Evolutionary conservation across 1,140 invertebrate species (phyloP), one percentile per base, ranked within the genome.

Genomic region (Musca vetustissima): DNA sequence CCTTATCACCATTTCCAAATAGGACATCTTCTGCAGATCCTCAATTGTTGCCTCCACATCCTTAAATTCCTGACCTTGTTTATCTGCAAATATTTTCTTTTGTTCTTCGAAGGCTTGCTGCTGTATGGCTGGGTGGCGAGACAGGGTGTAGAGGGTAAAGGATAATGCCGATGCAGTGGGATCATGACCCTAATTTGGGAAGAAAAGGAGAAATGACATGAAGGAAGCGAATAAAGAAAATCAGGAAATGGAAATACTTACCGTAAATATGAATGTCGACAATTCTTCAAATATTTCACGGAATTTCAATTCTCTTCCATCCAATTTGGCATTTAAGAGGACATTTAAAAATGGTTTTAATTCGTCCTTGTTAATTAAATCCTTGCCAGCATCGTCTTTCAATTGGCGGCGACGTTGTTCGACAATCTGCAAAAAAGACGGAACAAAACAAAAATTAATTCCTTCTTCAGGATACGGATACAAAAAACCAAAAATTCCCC

Each of bases 251-350:
- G 36, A 32, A 32, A 32, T 22, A 24, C 53, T 21, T 78, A 93
- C 92, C 81, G 89, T 86, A 80, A 89, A 90, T 87, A 91, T 91
- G 71, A 91, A 91, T 19, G 90, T 91, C 69, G 91, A 88, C 3
- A 89, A 84, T 79, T 90, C 90, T 74, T 91, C 89, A 66, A 87
- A 80, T 50, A 92, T 89, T 73, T 91, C 90, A n/a, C 85, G 79
- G 52, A 89, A 84, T 1, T 86, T 87, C 15, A 92, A 80, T 2
- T 81, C 73, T 53, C 88, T 85, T 14, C 84, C 80, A 70, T 89
- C 85, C 47, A 85, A 83, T 25, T 77, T 75, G 67, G 84, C 83
- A 36, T 71, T 66, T 19, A 83, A 36, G 25, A 81, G 67, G 3
- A 78, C 71, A 68, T 81, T 76, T 0, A 81, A 55, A 25, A 81